These are phyloP conservation scores for Lasius fuliginosus DNA, from an alignment of 2,888 invertebrate species.

Conservation along the genomic window DNA sequence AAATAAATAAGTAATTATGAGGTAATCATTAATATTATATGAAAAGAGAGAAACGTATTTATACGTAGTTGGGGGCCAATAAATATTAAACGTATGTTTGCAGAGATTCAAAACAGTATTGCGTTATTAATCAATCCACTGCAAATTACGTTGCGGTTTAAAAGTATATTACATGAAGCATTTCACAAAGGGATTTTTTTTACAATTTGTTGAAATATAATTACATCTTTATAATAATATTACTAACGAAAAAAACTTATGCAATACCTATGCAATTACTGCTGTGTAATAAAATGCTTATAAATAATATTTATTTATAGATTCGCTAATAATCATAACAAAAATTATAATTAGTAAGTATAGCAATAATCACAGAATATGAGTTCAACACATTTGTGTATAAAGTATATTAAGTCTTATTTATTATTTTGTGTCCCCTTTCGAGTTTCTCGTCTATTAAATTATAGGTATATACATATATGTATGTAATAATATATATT, in stretches of 20 bases:
- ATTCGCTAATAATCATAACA: background rate
- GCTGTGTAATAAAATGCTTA: background rate
- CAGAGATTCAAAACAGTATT: constrained; percentile 4
- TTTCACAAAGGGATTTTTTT: background rate
- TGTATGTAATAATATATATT: no score
- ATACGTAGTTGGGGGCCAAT: background rate
- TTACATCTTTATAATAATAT: background rate
- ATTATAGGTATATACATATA: background rate
- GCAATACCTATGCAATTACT: background rate
- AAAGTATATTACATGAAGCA: background rate
- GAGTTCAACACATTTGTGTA: background rate
- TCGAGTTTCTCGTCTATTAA: background rate
- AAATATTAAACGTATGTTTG: constrained; percentile 1
- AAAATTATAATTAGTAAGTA: background rate
- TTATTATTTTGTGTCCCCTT: background rate
- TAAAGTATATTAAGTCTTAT: background rate
- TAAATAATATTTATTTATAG: constrained; percentile 2
- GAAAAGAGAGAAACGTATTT: background rate
- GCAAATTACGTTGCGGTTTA: background rate
- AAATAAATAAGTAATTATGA: background rate
- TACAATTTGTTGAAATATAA: background rate
- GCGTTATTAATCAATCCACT: background rate
- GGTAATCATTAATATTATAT: background rate
- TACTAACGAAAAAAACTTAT: background rate
- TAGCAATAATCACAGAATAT: background rate